A percentile compares a stretch with the other conserved stretches of the same genome.
These are phyloP conservation scores for Mastacembelus armatus DNA, from an alignment of 2,797 vertebrate species.

Conservation along the genomic window DNA sequence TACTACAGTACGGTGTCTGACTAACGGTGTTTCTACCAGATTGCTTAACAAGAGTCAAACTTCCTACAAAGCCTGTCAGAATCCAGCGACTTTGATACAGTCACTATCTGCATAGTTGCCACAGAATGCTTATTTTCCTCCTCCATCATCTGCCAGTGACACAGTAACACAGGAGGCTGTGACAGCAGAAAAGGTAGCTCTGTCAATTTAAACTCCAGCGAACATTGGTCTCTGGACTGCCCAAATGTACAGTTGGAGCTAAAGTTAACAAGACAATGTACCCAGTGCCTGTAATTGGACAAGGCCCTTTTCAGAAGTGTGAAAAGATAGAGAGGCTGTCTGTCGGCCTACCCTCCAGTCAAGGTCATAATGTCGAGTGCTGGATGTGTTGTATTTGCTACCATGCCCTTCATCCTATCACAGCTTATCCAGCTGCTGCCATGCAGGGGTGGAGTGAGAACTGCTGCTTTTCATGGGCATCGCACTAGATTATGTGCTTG, in stretches of 20 bases:
- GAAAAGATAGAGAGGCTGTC: constrained; percentile 61
- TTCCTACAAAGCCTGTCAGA: constrained; percentile 70
- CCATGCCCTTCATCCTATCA: constrained; percentile 52
- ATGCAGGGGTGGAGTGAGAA: constrained; percentile 56
- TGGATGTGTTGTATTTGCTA: constrained; percentile 54
- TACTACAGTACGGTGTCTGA: constrained; percentile 7
- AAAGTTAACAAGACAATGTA: constrained; percentile 77
- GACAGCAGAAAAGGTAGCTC: constrained; percentile 74
- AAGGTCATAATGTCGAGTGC: constrained; percentile 60
- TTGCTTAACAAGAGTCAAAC: constrained; percentile 68
- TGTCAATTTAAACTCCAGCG: constrained; percentile 69
- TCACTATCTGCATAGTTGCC: constrained; percentile 74
- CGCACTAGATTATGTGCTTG: constrained; percentile 64
- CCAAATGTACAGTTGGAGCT: constrained; percentile 65
- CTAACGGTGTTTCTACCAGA: constrained; percentile 24
- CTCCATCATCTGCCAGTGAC: constrained; percentile 65
- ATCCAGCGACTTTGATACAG: constrained; percentile 62
- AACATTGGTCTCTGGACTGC: constrained; percentile 69
- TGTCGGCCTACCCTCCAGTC: constrained; percentile 59
- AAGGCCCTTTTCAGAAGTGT: constrained; percentile 36
- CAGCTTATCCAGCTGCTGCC: constrained; percentile 68
- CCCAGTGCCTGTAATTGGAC: constrained; percentile 72
- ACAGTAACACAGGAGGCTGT: constrained; percentile 68
- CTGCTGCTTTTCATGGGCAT: constrained; percentile 43
- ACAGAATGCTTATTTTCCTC: constrained; percentile 69